Evolutionary conservation across 2,113 vertebrate genomes (phyloP).

Genomic region (Cyrtonyx montezumae): DNA sequence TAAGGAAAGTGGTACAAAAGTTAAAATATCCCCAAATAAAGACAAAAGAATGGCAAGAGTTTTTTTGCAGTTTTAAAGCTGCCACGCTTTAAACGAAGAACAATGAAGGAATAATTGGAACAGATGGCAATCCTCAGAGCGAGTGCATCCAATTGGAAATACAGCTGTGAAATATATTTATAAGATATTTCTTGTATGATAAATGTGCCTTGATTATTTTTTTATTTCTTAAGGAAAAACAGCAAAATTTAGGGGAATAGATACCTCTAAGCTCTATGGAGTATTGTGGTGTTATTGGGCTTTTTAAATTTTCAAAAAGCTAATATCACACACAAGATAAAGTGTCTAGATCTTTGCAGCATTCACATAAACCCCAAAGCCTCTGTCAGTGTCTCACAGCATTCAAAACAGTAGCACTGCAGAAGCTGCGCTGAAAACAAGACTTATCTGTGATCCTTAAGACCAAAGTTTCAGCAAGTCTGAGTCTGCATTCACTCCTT

Average conservation of each 20-base stretch:
- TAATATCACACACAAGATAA: not conserved
- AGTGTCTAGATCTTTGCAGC: not conserved
- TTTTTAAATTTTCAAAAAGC: conserved; percentile 5
- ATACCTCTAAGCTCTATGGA: conserved; percentile 9
- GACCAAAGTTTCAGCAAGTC: not conserved
- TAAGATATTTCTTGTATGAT: conserved; percentile 57
- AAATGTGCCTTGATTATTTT: conserved; percentile 29
- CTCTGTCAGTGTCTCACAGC: not conserved
- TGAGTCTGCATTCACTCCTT: not conserved
- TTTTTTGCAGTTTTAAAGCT: conserved; percentile 68
- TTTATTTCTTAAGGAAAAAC: conserved; percentile 49
- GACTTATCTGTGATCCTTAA: not conserved
- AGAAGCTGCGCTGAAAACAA: not conserved
- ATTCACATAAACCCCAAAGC: not conserved
- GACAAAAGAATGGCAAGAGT: conserved; percentile 43
- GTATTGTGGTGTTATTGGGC: conserved; percentile 18
- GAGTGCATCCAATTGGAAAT: conserved; percentile 61
- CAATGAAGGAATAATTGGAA: conserved; percentile 73
- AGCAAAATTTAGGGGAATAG: conserved; percentile 37
- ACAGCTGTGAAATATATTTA: conserved; percentile 68
- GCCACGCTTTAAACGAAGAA: conserved; percentile 66
- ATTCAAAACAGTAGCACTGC: not conserved
- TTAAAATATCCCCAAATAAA: not conserved
- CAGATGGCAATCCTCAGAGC: conserved; percentile 71
- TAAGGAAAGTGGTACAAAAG: not conserved